Conservation (phyloP, 2,888 invertebrate genomes). For the Meandrusa payeni region DNA sequence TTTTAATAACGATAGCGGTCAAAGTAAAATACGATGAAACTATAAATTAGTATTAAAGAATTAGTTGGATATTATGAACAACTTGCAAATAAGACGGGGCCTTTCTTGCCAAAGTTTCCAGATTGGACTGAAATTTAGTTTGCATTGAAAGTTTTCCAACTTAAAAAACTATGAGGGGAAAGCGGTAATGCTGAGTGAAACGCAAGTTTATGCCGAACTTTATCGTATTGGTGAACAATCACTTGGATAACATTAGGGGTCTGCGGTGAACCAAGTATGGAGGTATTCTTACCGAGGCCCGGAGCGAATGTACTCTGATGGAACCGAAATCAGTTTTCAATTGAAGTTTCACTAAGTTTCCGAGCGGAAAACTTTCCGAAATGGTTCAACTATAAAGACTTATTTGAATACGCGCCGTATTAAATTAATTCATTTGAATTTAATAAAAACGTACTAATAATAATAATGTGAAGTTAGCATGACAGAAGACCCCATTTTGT, state of each 20-base stretch:
- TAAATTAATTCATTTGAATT: no score
- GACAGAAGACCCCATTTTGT: no score
- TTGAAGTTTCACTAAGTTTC: constrained; percentile 12
- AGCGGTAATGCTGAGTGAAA: constrained; percentile 9
- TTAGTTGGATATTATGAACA: background rate
- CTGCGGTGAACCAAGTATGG: constrained; percentile 8
- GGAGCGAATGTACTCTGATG: constrained; percentile 1
- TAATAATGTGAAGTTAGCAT: no score
- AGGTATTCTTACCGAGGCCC: background rate
- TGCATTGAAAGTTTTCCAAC: constrained; percentile 1
- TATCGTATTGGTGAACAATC: constrained; percentile 5
- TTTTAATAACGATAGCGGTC: no score
- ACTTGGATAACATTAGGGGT: constrained; percentile 10
- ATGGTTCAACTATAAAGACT: no score
- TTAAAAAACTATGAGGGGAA: constrained; percentile 16
- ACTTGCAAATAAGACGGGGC: background rate
- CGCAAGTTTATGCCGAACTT: constrained; percentile 12
- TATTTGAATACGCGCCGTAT: no score
- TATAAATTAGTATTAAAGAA: background rate
- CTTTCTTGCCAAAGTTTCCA: background rate
- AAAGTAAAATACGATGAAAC: no score
- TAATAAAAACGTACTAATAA: no score
- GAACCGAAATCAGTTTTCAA: constrained; percentile 13
- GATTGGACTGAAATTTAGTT: constrained; percentile 4
- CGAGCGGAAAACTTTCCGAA: constrained; percentile 6